Conservation (phyloP, 2,888 invertebrate species). For the Cactoblastis cactorum region DNA sequence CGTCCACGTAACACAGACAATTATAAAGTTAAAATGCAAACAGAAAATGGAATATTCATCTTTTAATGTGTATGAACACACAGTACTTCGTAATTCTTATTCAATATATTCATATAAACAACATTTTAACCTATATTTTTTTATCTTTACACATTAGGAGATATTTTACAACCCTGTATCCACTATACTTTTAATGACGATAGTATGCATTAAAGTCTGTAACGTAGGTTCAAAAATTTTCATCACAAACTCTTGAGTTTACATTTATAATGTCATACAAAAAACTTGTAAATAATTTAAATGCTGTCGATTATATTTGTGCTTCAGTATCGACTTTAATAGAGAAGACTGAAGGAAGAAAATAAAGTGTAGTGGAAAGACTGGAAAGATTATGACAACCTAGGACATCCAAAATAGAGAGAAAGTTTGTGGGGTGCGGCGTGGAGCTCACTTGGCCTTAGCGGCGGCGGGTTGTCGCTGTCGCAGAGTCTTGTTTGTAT, state of each 20-base stretch:
- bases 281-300: constrained; percentile 16
- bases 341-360: constrained; percentile 29
- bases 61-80: constrained; percentile 63
- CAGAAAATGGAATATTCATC: constrained; percentile 61
- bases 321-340: constrained; percentile 28
- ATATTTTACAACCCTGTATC: constrained; percentile 80
- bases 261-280: not conserved
- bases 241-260: not conserved
- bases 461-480: constrained; percentile 64
- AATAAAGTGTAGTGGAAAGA: constrained; percentile 46
- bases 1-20: constrained; percentile 37
- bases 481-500: constrained; percentile 87
- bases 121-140: constrained; percentile 66
- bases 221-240: constrained; percentile 21
- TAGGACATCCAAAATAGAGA: constrained; percentile 29
- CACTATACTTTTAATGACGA: constrained; percentile 74
- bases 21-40: constrained; percentile 56
- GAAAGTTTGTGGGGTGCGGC: constrained; percentile 21
- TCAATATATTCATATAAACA: constrained; percentile 73
- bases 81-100: constrained; percentile 64
- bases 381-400: constrained; percentile 52
- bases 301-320: constrained; percentile 34
- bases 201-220: constrained; percentile 53
- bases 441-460: constrained; percentile 78
- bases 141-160: constrained; percentile 70